Percentiles rank a stretch among this genome's conserved stretches.
Evolutionary conservation across 2,797 vertebrate genomes (phyloP).

Genomic region (Orestias chungarensis): DNA sequence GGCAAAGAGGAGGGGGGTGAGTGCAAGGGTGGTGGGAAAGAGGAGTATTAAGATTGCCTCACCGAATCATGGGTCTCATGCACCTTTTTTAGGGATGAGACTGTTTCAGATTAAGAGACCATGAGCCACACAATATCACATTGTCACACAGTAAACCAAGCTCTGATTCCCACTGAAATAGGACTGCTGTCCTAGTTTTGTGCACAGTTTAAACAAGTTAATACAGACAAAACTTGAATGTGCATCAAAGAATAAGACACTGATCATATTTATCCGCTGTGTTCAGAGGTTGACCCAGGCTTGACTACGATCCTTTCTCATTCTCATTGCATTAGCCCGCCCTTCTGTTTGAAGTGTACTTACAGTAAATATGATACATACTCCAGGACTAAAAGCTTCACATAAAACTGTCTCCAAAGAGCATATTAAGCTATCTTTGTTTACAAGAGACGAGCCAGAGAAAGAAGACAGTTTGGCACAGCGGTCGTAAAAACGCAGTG

Average conservation of each 20-base stretch:
- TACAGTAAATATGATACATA: conserved; percentile 90
- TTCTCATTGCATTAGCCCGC: conserved; percentile 73
- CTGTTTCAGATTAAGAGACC: conserved; percentile 81
- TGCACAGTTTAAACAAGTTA: conserved; percentile 46
- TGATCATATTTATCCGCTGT: conserved; percentile 71
- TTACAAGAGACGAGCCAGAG: conserved; percentile 82
- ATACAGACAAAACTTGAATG: conserved; percentile 50
- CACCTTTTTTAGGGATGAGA: conserved; percentile 76
- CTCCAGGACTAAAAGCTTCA: conserved; percentile 86
- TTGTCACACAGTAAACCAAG: conserved; percentile 80
- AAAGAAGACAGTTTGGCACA: conserved; percentile 84
- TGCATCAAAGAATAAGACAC: conserved; percentile 68
- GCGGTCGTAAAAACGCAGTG: conserved; percentile 78
- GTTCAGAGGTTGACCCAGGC: conserved; percentile 73
- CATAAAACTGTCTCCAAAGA: conserved; percentile 86
- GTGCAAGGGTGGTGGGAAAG: conserved; percentile 39
- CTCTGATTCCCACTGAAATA: conserved; percentile 71
- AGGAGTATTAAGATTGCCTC: conserved; percentile 69
- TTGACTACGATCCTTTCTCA: conserved; percentile 72
- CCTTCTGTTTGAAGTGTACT: conserved; percentile 84
- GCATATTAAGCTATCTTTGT: conserved; percentile 87
- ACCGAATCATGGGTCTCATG: conserved; percentile 74
- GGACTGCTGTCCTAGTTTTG: conserved; percentile 64
- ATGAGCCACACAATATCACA: conserved; percentile 76
- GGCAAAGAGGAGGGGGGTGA: conserved; percentile 39